Percentiles rank a stretch among this genome's conserved stretches.
phyloP scores from a whole-genome alignment of 2,888 invertebrate genomes.

The Cataglyphis livida region DNA sequence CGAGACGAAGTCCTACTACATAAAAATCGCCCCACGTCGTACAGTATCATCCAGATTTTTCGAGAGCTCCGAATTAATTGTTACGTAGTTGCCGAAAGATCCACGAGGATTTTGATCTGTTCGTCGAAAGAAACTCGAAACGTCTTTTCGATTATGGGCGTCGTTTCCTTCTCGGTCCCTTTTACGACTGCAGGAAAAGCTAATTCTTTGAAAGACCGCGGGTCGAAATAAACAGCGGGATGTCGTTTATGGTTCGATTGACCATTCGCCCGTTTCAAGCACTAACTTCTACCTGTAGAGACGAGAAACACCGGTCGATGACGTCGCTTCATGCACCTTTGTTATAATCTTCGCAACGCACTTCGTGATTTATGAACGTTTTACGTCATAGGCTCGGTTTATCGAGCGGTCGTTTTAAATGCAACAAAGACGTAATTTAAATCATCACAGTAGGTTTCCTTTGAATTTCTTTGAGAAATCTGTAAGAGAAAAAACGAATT shows the following conservation, averaged over 20 bases:
- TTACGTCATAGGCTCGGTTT: neutral
- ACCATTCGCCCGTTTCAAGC: neutral
- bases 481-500: neutral
- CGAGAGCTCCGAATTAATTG: neutral
- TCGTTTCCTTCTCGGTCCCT: conserved; percentile 19
- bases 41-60: conserved; percentile 35
- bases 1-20: conserved; percentile 10
- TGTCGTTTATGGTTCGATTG: neutral
- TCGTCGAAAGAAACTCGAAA: neutral
- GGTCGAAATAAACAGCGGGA: neutral
- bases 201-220: neutral
- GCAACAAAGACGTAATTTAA: neutral
- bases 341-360: neutral
- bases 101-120: neutral
- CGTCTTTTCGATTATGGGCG: neutral
- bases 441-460: neutral
- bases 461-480: neutral
- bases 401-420: neutral
- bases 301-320: neutral
- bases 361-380: neutral
- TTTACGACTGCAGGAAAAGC: neutral
- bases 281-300: neutral
- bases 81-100: neutral
- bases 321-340: neutral
- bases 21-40: conserved; percentile 30